Base-by-base conservation (phyloP, 1,140 invertebrate species). In the Dreissena rostriformis region DNA sequence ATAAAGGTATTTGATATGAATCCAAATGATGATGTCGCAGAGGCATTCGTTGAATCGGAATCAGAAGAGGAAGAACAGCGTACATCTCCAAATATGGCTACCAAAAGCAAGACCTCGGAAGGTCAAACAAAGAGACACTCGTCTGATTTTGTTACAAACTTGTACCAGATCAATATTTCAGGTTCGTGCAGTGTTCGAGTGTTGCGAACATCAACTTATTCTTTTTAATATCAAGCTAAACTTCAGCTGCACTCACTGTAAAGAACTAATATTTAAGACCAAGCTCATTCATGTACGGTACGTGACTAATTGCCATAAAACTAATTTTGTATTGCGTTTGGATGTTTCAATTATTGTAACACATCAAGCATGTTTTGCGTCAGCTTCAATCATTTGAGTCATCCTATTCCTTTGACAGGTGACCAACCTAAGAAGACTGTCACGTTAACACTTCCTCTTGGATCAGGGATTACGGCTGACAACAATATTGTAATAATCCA, bases 351-450 rank as follows among this genome's bases (percentile, higher is more conserved):
- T n/a, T 19, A 2, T n/a, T 61, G 22, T 2, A 61, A 2, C 2
- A n/a, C 17, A n/a, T 24, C 22, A 61, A 2, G 11, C 57, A 61
- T 24, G 22, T n/a, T 61, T 19, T 61, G 17, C 22, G 17, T 61
- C 17, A 61, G 12, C 57, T 2, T 61, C 6, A 2, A 24, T 61
- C 57, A 24, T 61, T 61, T n/a, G 22, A 4, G 22, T 61, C 22
- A n/a, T 61, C 6, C 57, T n/a, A 19, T 61, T 61, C 17, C 57
- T n/a, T 61, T n/a, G 22, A 61, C 57, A 61, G 57, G 57, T 19
- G 22, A 61, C 57, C 57, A 61, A 24, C 57, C 57, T n/a, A 61
- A 61, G 57, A 61, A 61, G 57, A 19, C 57, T 19, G 57, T 61
- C 12, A 61, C 57, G 2, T 6, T 61, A 2, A 19, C 17, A 24